These are phyloP conservation scores for Catamblyrhynchus diadema DNA, from an alignment of 2,797 vertebrate genomes.

Conservation along the genomic window DNA sequence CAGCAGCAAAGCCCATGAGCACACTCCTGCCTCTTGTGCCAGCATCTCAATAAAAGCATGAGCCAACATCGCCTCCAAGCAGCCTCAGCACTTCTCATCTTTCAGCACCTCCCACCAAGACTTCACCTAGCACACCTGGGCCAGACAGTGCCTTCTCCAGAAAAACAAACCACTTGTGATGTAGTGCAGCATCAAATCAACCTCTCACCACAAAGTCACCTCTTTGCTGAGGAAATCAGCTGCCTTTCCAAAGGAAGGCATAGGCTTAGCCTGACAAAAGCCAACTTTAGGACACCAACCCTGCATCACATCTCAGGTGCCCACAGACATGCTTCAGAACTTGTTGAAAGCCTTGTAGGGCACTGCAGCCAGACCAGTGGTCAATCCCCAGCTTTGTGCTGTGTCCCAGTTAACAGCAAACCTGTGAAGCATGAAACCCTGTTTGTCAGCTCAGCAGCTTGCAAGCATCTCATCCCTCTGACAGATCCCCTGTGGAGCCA, in stretches of 20 bases:
- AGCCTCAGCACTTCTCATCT: background rate
- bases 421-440: background rate
- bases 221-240: background rate
- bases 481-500: rapidly evolving
- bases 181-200: background rate
- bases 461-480: rapidly evolving
- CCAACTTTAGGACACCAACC: background rate
- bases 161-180: background rate
- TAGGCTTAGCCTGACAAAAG: background rate
- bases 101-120: background rate
- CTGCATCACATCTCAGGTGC: rapidly evolving
- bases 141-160: background rate
- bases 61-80: background rate
- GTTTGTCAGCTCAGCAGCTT: background rate
- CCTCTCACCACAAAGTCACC: background rate
- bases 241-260: background rate
- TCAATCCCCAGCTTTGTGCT: background rate
- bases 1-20: background rate
- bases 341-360: background rate
- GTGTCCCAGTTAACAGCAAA: background rate
- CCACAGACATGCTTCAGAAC: background rate
- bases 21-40: background rate
- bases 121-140: background rate
- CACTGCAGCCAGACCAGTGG: background rate
- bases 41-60: background rate